Base-by-base conservation (phyloP, 2,113 vertebrate genomes). In the Mohoua ochrocephala region DNA sequence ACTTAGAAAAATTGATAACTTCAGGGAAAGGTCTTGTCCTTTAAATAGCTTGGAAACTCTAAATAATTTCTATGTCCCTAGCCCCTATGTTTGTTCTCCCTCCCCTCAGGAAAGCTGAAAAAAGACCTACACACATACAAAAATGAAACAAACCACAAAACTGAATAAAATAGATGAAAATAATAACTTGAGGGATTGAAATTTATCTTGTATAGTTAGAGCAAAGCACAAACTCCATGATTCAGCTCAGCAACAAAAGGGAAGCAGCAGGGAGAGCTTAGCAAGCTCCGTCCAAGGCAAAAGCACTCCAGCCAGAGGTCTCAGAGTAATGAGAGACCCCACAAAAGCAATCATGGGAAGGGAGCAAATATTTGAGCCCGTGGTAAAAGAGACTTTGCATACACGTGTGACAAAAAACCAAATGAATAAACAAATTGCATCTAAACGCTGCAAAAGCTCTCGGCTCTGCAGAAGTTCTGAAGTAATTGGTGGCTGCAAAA, bases 351-450 rank as follows among this genome's bases (percentile, higher is more conserved):
- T 52, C 87, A 76, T 15, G 49, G 59, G 73, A 90, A 82, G 83
- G 60, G 84, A 95, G 93, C 47, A 87, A 94, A 95, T 74, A 89
- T 86, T 52, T 89, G 80, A 95, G 60, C 52, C 90, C 80, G 49
- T 83, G 73, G 89, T 71, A 84, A 92, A 95, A 93, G 44, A 59
- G 52, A 60, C 20, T 94, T 96, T 91, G 65, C 87, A 90, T 49
- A 80, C 15, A 81, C 15, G 15, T 50, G 23, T 90, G 79, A 84
- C 45, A 89, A 41, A 20, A 95, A 97, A 97, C 39, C n/a, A 63
- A 92, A 85, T 52, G 68, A 88, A 93, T 78, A 91, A 97, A 93
- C 33, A 92, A 87, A 87, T 91, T 61, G 59, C 57, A 78, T 13
- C 27, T 49, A 61, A 92, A 82, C 69, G 57, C 49, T 45, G 33